Conservation (phyloP, 2,113 vertebrate species). For the Tautogolabrus adspersus region DNA sequence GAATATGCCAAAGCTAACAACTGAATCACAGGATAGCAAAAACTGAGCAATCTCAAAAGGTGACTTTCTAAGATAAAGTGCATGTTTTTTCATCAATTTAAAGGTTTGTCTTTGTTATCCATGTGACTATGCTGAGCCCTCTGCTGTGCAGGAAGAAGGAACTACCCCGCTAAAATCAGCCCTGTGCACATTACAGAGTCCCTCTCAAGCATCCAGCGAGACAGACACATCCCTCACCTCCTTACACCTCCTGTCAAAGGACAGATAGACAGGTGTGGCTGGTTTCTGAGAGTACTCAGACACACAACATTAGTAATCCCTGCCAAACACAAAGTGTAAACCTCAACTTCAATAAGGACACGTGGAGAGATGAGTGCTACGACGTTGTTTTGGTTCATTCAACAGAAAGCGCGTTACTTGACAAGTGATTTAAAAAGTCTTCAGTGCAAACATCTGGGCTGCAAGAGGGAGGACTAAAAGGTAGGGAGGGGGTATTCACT, state of each 20-base stretch:
- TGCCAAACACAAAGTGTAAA: constrained; percentile 4
- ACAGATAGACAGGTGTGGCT: constrained; percentile 19
- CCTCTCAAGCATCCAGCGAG: not conserved
- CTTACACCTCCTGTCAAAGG: constrained; percentile 24
- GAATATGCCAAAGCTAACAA: not conserved
- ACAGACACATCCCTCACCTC: constrained; percentile 14
- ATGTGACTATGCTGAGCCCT: not conserved
- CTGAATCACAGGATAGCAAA: not conserved
- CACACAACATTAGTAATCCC: not conserved
- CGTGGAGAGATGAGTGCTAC: not conserved
- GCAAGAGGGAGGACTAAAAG: not conserved
- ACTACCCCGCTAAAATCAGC: constrained; percentile 46
- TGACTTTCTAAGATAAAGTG: constrained; percentile 1
- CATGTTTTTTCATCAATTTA: constrained; percentile 22
- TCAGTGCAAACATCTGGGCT: not conserved
- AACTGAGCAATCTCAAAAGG: not conserved
- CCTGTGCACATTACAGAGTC: constrained; percentile 12
- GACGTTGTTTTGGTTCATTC: not conserved
- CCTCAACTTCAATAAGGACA: not conserved
- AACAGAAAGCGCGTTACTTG: not conserved
- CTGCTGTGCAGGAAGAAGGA: constrained; percentile 18
- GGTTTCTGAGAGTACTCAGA: not conserved
- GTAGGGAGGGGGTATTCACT: not conserved
- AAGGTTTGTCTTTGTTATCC: constrained; percentile 34
- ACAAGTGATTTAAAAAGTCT: not conserved